Evolutionary conservation across 1,140 invertebrate species (phyloP).

Genomic region (Sycophaga agraensis): DNA sequence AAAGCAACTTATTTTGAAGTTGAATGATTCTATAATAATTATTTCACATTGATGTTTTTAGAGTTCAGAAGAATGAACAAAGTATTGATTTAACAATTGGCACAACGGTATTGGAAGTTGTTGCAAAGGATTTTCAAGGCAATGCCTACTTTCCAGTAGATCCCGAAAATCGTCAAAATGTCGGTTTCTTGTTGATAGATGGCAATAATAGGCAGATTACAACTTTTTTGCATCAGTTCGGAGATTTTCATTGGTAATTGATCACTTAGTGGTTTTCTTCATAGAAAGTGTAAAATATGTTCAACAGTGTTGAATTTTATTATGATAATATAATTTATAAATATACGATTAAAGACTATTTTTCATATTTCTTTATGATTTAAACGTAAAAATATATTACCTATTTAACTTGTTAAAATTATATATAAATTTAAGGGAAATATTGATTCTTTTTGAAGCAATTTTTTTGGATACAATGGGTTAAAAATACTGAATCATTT

Average conservation of each 20-base stretch:
- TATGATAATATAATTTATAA: too few species aligned
- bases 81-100: constrained; percentile 43
- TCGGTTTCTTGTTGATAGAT: constrained; percentile 55
- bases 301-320: too few species aligned
- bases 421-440: too few species aligned
- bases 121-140: constrained; percentile 42
- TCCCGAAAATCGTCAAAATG: constrained; percentile 48
- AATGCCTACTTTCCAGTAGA: constrained; percentile 47
- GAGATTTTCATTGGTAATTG: constrained; percentile 27
- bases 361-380: too few species aligned
- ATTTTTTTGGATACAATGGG: too few species aligned
- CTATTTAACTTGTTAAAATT: too few species aligned
- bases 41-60: constrained; percentile 27
- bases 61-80: constrained; percentile 46
- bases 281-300: too few species aligned
- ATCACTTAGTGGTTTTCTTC: too few species aligned
- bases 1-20: background rate
- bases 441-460: too few species aligned
- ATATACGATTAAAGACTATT: too few species aligned
- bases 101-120: constrained; percentile 51
- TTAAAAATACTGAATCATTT: too few species aligned
- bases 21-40: background rate
- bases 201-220: constrained; percentile 40
- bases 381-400: too few species aligned
- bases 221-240: constrained; percentile 49